Percentiles rank a stretch among this genome's conserved stretches.
phyloP scores from a whole-genome alignment of 2,797 vertebrate genomes.

The Natrix natrix region DNA sequence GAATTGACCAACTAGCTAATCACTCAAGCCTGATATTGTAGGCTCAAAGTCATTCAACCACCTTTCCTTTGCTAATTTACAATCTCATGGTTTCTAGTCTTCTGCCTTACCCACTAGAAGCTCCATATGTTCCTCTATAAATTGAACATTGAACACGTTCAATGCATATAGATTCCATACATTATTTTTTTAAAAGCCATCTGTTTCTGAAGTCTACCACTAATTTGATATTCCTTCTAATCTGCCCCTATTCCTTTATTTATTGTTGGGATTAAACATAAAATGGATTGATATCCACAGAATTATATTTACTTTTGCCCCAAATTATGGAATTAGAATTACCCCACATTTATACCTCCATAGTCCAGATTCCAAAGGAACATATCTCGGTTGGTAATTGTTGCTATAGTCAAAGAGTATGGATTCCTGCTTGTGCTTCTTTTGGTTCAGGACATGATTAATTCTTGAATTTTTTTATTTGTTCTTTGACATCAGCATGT shows the following conservation, averaged over 20 bases:
- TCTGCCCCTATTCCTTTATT: not conserved
- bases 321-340: not conserved
- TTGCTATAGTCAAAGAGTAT: not conserved
- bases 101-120: not conserved
- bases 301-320: not conserved
- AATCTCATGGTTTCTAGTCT: not conserved
- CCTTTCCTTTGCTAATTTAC: not conserved
- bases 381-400: not conserved
- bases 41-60: not conserved
- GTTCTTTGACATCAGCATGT: slow-evolving; percentile 1
- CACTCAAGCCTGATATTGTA: not conserved
- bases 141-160: not conserved
- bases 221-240: not conserved
- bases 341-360: not conserved
- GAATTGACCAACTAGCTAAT: not conserved
- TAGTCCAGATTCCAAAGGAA: not conserved
- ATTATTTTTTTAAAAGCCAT: not conserved
- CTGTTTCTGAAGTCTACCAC: not conserved
- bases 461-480: slow-evolving; percentile 15
- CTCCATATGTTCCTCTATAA: not conserved
- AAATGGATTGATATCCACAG: not conserved
- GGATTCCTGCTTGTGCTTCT: not conserved
- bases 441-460: not conserved
- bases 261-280: not conserved
- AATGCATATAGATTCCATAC: too few species aligned